phyloP scores from a whole-genome alignment of 2,888 invertebrate species.

The Clitarchus hookeri region DNA sequence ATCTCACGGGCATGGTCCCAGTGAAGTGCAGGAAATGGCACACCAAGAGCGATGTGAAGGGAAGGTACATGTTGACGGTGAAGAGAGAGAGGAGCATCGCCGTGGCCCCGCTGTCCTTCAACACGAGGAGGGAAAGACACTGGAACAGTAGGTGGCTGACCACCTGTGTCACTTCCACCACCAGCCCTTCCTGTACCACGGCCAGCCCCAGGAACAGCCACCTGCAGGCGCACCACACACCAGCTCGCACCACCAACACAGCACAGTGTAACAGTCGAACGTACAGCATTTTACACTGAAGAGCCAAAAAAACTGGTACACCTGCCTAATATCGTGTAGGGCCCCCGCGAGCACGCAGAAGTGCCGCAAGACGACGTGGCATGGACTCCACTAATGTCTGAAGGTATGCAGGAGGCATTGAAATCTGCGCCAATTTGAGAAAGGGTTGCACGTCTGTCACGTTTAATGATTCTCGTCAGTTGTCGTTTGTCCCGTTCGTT shows the following conservation, averaged over 20 bases:
- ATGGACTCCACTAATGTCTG: too few species aligned
- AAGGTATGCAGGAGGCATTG: too few species aligned
- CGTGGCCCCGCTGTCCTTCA: slow-evolving; percentile 79
- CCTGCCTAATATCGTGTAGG: too few species aligned
- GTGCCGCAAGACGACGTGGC: too few species aligned
- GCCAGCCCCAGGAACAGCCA: neutral
- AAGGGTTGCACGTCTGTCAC: too few species aligned
- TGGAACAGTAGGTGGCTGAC: slow-evolving; percentile 63
- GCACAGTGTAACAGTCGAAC: neutral
- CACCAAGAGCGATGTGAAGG: slow-evolving; percentile 65
- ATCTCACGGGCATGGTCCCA: neutral
- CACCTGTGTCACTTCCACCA: neutral
- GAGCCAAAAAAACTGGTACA: too few species aligned
- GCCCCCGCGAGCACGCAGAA: too few species aligned
- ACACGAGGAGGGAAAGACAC: slow-evolving; percentile 73
- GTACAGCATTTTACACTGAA: too few species aligned
- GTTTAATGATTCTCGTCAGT: too few species aligned
- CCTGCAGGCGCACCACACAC: neutral
- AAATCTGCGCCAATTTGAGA: too few species aligned
- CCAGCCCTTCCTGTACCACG: neutral
- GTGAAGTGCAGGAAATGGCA: neutral
- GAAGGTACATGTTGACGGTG: slow-evolving; percentile 77
- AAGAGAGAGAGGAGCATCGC: slow-evolving; percentile 80
- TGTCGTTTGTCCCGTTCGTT: too few species aligned
- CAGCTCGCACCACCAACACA: neutral